Base-by-base conservation (phyloP, 2,797 vertebrate species). In the Scolopax rusticola region DNA sequence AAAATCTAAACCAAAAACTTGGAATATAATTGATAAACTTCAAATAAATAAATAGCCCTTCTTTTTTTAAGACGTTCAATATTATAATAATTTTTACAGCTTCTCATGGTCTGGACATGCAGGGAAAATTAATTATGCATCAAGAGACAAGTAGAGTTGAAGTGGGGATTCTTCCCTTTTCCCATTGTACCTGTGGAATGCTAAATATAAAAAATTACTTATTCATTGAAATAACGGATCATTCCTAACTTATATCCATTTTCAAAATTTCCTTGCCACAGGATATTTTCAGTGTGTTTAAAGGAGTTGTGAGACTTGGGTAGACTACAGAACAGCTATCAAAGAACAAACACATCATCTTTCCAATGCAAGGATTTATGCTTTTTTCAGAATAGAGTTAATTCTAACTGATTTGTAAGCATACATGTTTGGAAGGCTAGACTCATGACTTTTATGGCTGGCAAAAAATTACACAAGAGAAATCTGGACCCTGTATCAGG, bases 1-100 rank as follows among this genome's bases (percentile, higher is more conserved):
- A 74, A 76, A 85, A 82, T 11, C 11, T n/a, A 61, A 92, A 57
- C 4, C 0, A 65, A 68, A 70, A 0, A 8, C 16, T 38, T 84
- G 25, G 0, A 74, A 56, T 33, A 3, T 23, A 63, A 53, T 36
- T 15, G 0, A 16, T 80, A 76, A 70, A 0, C 2, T 87, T 64
- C 33, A 76, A 70, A 51, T 50, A 79, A 87, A 61, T 54, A 6
- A 82, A 73, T 25, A 59, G 1, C 0, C 0, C 1, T 53, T 61
- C 5, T 36, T 32, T n/a, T 60, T 73, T 53, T 2, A 30, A 30
- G 9, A 74, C 68, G 2, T 20, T 56, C 7, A 27, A 4, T 41
- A 54, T 73, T 24, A 47, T 13, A 6, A 32, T 21, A n/a, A 13
- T 60, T 54, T 87, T 85, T 77, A 45, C 10, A 60, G 41, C 60